A percentile compares a stretch with the other conserved stretches of the same genome.
phyloP scores from a whole-genome alignment of 1,140 invertebrate species.

The Dufourea novaeangliae region DNA sequence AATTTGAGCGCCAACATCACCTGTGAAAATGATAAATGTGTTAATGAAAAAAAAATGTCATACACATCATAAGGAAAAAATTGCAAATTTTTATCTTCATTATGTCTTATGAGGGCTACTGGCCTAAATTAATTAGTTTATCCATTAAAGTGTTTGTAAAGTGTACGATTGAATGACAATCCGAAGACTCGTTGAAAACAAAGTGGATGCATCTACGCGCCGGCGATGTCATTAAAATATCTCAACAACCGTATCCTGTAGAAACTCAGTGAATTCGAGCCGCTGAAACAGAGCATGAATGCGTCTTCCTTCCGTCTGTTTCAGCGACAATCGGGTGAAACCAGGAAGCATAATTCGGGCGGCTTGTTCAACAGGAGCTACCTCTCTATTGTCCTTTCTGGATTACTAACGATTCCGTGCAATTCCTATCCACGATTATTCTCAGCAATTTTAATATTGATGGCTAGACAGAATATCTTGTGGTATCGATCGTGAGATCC shows the following conservation, averaged over 20 bases:
- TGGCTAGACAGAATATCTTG: neutral
- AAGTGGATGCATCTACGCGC: neutral
- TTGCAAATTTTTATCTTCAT: too few relatives aligned
- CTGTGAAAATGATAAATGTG: conserved; percentile 21
- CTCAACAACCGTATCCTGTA: conserved; percentile 73
- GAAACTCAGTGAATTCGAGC: conserved; percentile 76
- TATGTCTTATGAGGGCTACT: too few relatives aligned
- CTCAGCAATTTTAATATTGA: neutral
- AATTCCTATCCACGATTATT: neutral
- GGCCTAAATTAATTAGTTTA: too few relatives aligned
- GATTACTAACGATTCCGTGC: conserved; percentile 11
- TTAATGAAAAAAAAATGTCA: neutral
- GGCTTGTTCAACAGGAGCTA: conserved; percentile 15
- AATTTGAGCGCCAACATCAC: conserved; percentile 61
- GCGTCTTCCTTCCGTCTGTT: conserved; percentile 70
- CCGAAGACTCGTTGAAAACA: neutral
- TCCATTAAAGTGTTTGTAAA: too few relatives aligned
- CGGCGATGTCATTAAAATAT: conserved; percentile 66
- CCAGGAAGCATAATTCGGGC: conserved; percentile 67
- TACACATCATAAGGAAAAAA: too few relatives aligned
- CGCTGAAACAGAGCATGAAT: conserved; percentile 79
- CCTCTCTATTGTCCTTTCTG: conserved; percentile 20
- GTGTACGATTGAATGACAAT: too few relatives aligned
- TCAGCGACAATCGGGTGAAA: conserved; percentile 71
- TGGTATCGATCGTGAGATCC: neutral